Conservation (phyloP, 2,797 vertebrate species). For the Micrastur ruficollis region DNA sequence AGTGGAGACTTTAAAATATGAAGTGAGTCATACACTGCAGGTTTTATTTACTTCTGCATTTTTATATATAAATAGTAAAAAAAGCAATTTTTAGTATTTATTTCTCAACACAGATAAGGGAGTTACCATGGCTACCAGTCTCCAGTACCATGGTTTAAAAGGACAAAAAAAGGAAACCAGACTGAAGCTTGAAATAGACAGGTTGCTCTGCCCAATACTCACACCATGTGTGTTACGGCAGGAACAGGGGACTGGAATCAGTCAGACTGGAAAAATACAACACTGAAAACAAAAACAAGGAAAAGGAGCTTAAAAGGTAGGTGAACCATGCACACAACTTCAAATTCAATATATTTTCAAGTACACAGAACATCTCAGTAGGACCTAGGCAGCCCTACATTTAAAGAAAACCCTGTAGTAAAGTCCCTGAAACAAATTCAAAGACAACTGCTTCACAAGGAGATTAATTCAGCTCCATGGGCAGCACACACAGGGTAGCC, state of each 20-base stretch:
- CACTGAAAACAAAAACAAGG: background rate
- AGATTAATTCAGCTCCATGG: background rate
- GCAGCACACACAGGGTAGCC: background rate
- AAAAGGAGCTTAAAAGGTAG: background rate
- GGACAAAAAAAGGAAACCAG: slow-evolving; percentile 5
- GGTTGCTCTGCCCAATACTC: background rate
- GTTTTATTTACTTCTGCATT: slow-evolving; percentile 46
- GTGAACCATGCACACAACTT: background rate
- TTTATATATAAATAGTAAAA: slow-evolving; percentile 54
- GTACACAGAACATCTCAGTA: background rate
- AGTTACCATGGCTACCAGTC: slow-evolving; percentile 55
- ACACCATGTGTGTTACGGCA: background rate
- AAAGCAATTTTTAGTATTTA: slow-evolving; percentile 49
- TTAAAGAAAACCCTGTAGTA: background rate
- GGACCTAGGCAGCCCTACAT: background rate
- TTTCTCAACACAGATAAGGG: slow-evolving; percentile 52
- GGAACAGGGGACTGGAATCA: slow-evolving; percentile 5
- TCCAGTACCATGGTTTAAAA: slow-evolving; percentile 26
- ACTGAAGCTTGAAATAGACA: slow-evolving; percentile 8
- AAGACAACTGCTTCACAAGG: background rate
- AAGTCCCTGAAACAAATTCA: background rate
- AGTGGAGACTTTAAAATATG: slow-evolving; percentile 2
- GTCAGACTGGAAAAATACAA: slow-evolving; percentile 1
- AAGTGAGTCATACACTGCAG: slow-evolving; percentile 41
- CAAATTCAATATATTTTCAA: background rate